A percentile compares a stretch with the other conserved stretches of the same genome.
phyloP scores from a whole-genome alignment of 2,113 vertebrate species.

The Aviceda subcristata region DNA sequence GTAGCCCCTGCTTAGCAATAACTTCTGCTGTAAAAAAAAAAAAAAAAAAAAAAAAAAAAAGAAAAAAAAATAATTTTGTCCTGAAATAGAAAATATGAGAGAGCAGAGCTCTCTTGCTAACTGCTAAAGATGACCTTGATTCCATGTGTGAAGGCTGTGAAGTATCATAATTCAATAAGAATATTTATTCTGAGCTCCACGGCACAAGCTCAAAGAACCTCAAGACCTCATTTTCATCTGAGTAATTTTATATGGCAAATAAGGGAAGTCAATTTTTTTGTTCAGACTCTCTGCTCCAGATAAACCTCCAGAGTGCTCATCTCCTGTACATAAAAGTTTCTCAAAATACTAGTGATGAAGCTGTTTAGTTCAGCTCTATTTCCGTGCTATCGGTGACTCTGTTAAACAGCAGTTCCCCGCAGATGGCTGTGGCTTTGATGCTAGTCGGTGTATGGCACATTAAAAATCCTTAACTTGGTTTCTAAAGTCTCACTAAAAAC shows the following conservation, averaged over 20 bases:
- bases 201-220: background rate
- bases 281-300: background rate
- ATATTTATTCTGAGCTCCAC: background rate
- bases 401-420: conserved; percentile 6
- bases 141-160: background rate
- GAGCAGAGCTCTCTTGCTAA: background rate
- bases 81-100: background rate
- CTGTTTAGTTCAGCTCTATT: background rate
- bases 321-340: background rate
- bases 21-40: background rate
- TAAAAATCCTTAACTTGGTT: conserved; percentile 7
- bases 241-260: background rate
- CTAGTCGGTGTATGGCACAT: background rate
- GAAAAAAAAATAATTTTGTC: background rate
- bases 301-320: background rate
- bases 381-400: background rate
- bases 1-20: background rate
- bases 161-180: background rate
- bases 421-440: background rate
- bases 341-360: background rate
- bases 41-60: too few species aligned
- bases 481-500: conserved; percentile 12
- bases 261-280: background rate
- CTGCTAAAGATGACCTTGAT: background rate
- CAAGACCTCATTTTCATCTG: background rate